These are phyloP conservation scores for Craseonycteris thonglongyai DNA, from an alignment of 2,113 vertebrate species.

Conservation along the genomic window DNA sequence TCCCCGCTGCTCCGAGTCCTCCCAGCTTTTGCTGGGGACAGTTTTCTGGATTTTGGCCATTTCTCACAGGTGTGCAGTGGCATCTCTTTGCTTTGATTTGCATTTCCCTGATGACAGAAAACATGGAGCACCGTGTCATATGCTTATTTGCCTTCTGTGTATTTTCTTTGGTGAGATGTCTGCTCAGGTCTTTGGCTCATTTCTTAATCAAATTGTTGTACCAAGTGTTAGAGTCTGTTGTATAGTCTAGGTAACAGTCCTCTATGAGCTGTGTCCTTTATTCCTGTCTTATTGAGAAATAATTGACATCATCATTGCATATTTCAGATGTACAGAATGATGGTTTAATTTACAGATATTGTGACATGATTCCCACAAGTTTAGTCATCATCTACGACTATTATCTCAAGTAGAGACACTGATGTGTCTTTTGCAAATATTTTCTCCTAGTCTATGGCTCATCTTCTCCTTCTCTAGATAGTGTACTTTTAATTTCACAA, in stretches of 20 bases:
- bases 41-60: neutral
- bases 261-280: neutral
- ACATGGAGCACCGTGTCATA: neutral
- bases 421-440: neutral
- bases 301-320: neutral
- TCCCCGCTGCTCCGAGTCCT: neutral
- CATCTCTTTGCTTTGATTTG: neutral
- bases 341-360: too few species aligned
- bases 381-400: neutral
- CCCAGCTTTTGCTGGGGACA: rapidly evolving
- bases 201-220: neutral
- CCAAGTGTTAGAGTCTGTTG: neutral
- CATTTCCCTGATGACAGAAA: neutral
- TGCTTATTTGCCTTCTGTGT: too few species aligned
- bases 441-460: neutral
- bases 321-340: neutral
- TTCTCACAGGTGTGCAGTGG: neutral
- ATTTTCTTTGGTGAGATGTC: neutral
- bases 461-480: neutral
- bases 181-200: neutral
- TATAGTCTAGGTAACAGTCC: neutral
- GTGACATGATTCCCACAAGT: neutral
- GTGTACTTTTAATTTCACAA: neutral
- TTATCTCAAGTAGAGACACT: rapidly evolving
- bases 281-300: neutral